Base-by-base conservation (phyloP, 1,140 invertebrate species). In the Cyrtorhinus lividipennis region DNA sequence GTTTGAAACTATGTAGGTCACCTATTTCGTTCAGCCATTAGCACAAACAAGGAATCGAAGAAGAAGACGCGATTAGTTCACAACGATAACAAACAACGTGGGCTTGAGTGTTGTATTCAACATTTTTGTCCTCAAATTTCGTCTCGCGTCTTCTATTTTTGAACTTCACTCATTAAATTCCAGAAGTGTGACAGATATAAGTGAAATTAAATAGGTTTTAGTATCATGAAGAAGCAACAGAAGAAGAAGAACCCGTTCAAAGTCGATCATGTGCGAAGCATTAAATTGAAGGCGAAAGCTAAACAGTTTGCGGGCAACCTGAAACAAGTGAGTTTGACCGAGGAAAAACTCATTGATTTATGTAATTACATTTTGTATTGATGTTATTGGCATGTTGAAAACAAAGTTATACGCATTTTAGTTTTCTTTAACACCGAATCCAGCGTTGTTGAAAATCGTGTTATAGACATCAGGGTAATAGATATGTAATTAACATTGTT, bases 241-340 rank as follows among this genome's bases (percentile, higher is more conserved):
- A 53, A 53, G 20, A 53, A 53, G 48, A 53, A 53, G 20, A 53
- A 53, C 48, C 48, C 48, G 8, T 53, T 53, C 48, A 53, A 53
- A 20, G 48, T 53, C 20, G 48, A 53, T 22, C 48, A 53, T 53
- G 48, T 53, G 8, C 10, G 48, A 20, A 53, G 48, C 20, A 53
- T 53, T 5, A 53, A 53, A 20, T 10, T 53, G 48, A 53, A 53
- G 20, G 48, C 48, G 10, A 53, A 53, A 20, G 48, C 48, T 22
- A 53, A 53, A 53, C 48, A 53, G 18, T 53, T 13, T 20, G 20
- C 48, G 5, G 48, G 48, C 48, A 10, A 53, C 5, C 20, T 53
- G 48, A 53, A 53, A 53, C 48, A 53, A 20, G 48, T 53, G 5
- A 22, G 48, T 38, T 38, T n/a, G n/a, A n/a, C n/a, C n/a, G n/a